These are phyloP conservation scores for Chlamydotis undulata DNA, from an alignment of 2,113 vertebrate genomes.

Conservation along the genomic window DNA sequence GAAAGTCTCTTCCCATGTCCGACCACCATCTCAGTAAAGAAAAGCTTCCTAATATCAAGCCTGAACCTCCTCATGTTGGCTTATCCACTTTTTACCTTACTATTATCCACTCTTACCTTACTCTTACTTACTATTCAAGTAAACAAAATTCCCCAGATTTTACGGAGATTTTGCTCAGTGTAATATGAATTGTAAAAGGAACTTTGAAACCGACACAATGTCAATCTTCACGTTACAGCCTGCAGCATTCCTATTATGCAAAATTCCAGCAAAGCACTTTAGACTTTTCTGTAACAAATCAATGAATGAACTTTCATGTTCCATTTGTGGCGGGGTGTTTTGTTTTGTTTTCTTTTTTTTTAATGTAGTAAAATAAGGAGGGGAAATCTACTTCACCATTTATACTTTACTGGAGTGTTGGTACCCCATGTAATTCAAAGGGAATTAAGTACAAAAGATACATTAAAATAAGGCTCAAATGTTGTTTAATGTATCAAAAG, in stretches of 20 bases:
- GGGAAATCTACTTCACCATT: not conserved
- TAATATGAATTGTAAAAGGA: constrained; percentile 46
- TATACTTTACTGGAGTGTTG: not conserved
- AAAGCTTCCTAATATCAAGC: not conserved
- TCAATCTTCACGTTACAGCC: constrained; percentile 28
- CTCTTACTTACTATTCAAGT: not conserved
- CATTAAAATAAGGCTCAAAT: not conserved
- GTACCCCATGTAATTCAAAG: not conserved
- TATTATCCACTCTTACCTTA: no score
- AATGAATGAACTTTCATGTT: not conserved
- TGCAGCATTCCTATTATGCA: not conserved
- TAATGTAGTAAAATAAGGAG: not conserved
- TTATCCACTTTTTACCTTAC: not conserved
- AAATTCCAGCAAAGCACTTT: not conserved
- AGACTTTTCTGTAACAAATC: not conserved
- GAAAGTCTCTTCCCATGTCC: not conserved
- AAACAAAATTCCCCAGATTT: constrained; percentile 33
- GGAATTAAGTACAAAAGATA: not conserved
- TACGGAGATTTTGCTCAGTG: constrained; percentile 28
- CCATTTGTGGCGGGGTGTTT: not conserved
- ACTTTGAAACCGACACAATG: constrained; percentile 39
- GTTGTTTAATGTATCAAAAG: not conserved
- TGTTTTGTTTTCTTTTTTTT: not conserved
- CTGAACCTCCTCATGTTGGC: not conserved
- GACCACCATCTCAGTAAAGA: not conserved